A percentile compares a stretch with the other conserved stretches of the same genome.
phyloP scores from a whole-genome alignment of 2,888 invertebrate species.

The Stomorhina lunata region DNA sequence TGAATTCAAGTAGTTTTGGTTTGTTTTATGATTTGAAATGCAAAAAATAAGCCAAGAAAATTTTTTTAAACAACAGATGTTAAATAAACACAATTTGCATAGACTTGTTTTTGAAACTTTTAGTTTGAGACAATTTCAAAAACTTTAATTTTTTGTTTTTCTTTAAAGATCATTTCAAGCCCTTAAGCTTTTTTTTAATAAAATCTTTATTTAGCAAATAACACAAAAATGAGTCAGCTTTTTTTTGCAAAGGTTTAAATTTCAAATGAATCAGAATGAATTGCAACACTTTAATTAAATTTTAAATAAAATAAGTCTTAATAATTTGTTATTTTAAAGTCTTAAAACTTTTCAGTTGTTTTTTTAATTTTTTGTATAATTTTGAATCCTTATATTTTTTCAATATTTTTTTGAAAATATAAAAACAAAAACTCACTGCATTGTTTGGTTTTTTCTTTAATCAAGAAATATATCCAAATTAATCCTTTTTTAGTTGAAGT shows the following conservation, averaged over 20 bases:
- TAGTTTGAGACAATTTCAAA: neutral
- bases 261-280: slow-evolving; percentile 25
- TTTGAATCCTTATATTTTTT: neutral
- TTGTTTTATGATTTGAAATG: no score
- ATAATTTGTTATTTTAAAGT: neutral
- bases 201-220: neutral
- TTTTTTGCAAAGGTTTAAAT: neutral
- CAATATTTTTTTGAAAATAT: neutral
- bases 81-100: slow-evolving; percentile 48
- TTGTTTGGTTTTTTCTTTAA: slow-evolving; percentile 37
- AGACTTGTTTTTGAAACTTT: neutral
- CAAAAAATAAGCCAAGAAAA: neutral
- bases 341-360: neutral
- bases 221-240: slow-evolving; percentile 36
- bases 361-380: neutral
- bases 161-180: slow-evolving; percentile 16
- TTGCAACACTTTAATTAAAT: slow-evolving; percentile 50
- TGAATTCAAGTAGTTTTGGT: no score
- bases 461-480: slow-evolving; percentile 37
- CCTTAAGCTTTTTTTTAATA: slow-evolving; percentile 22
- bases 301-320: neutral
- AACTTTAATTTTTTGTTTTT: neutral
- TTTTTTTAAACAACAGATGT: slow-evolving; percentile 6
- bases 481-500: neutral
- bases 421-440: slow-evolving; percentile 54